A percentile compares a stretch with the other conserved stretches of the same genome.
Evolutionary conservation across 2,113 vertebrate species (phyloP).

Genomic region (Indri indri): DNA sequence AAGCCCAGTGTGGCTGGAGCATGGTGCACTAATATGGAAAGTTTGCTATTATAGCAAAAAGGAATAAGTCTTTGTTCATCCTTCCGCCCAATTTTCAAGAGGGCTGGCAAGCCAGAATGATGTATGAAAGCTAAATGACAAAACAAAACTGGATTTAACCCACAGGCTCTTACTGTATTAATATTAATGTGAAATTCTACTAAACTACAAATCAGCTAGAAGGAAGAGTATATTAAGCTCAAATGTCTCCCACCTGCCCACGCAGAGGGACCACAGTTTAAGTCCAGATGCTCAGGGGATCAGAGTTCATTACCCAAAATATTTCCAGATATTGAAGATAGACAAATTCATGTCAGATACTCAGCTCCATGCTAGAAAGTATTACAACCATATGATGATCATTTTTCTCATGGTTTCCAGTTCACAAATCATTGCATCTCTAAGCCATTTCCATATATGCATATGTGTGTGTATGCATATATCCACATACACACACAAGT

Average conservation of each 20-base stretch:
- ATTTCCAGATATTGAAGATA: conserved; percentile 1
- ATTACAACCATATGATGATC: not conserved
- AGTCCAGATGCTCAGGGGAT: not conserved
- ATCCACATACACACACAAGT: not conserved
- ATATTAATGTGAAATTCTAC: not conserved
- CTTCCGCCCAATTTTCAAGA: not conserved
- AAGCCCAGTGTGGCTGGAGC: not conserved
- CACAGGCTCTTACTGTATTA: not conserved
- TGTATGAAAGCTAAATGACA: not conserved
- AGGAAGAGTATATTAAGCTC: not conserved
- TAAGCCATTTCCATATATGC: not conserved
- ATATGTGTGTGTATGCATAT: not conserved
- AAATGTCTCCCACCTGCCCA: not conserved
- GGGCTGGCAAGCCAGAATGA: not conserved
- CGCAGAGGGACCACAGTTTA: not conserved
- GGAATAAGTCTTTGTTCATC: not conserved
- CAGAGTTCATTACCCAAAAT: conserved; percentile 4
- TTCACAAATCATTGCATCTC: not conserved
- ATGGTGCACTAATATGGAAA: not conserved
- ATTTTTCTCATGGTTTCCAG: not conserved
- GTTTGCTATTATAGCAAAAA: not conserved
- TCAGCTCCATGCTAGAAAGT: not conserved
- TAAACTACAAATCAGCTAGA: not conserved
- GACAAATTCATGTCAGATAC: not conserved
- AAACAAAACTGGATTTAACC: not conserved